phyloP scores from a whole-genome alignment of 2,797 vertebrate species.

The Oophaga sylvatica region DNA sequence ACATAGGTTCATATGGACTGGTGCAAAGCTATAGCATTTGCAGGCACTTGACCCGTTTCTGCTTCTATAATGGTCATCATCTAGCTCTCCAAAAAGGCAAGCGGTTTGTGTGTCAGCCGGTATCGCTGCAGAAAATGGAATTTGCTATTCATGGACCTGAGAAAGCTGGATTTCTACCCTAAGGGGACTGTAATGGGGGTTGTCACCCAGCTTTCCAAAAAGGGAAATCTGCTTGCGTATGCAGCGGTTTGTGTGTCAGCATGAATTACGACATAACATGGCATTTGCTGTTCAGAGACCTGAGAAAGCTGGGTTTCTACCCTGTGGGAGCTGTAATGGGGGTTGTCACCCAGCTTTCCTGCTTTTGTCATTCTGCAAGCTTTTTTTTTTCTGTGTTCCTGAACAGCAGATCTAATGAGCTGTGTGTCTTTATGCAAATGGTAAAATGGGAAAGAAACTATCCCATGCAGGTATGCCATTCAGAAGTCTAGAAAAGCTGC shows the following conservation, averaged over 20 bases:
- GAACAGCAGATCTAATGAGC: neutral
- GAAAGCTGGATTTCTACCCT: neutral
- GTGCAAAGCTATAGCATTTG: neutral
- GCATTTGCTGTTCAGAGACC: neutral
- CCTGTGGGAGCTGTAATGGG: no score
- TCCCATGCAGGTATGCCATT: no score
- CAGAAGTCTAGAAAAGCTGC: neutral
- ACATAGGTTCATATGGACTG: neutral
- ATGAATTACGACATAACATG: neutral
- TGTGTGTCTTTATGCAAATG: no score
- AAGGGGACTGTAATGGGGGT: no score
- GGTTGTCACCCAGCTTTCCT: neutral
- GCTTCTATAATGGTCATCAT: neutral
- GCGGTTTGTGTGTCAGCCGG: accelerated
- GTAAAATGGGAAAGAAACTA: neutral
- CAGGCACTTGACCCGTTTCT: no score
- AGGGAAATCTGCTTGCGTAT: neutral
- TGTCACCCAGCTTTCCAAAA: neutral
- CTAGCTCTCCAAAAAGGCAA: neutral
- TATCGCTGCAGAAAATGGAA: neutral
- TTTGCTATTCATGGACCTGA: neutral
- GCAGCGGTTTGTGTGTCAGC: neutral
- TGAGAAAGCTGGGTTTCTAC: neutral
- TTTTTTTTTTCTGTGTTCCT: neutral
- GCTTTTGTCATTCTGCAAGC: no score